Percentiles rank a stretch among this genome's conserved stretches.
These are phyloP conservation scores for Brachyalestes nurse DNA, from an alignment of 2,797 vertebrate genomes.

Conservation along the genomic window DNA sequence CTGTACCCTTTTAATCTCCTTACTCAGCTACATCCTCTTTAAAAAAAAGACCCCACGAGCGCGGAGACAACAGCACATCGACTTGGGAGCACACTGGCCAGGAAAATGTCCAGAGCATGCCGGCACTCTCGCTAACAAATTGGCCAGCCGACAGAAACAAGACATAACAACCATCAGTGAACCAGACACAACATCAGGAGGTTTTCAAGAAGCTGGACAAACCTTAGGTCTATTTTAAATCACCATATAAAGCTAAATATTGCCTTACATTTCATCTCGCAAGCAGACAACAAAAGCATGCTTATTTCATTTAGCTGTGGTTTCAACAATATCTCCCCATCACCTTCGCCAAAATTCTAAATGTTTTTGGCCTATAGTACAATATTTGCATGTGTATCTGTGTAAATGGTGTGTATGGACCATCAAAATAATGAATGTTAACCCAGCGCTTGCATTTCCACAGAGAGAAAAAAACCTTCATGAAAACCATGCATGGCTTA, in stretches of 20 bases:
- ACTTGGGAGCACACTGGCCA: slow-evolving; percentile 54
- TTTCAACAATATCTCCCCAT: not conserved
- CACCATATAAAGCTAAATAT: not conserved
- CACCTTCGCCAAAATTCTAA: too few species aligned
- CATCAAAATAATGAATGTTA: too few species aligned
- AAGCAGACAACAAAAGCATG: too few species aligned
- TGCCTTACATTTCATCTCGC: too few species aligned
- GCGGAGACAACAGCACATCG: slow-evolving; percentile 65
- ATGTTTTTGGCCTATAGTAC: not conserved
- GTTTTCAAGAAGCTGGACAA: not conserved
- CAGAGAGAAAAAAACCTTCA: not conserved
- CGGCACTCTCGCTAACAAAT: slow-evolving; percentile 24
- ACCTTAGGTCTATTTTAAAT: not conserved
- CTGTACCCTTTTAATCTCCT: slow-evolving; percentile 84
- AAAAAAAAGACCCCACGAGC: slow-evolving; percentile 79
- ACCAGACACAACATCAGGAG: too few species aligned
- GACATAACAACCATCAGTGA: too few species aligned
- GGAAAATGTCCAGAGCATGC: slow-evolving; percentile 50
- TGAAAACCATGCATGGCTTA: not conserved
- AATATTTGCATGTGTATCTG: too few species aligned
- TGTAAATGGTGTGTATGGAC: too few species aligned
- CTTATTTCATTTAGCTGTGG: too few species aligned
- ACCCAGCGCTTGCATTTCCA: too few species aligned
- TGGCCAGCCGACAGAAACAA: slow-evolving; percentile 5
- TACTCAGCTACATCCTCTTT: slow-evolving; percentile 84